These are phyloP conservation scores for Macropis europaea DNA, from an alignment of 2,888 invertebrate genomes.

Conservation along the genomic window DNA sequence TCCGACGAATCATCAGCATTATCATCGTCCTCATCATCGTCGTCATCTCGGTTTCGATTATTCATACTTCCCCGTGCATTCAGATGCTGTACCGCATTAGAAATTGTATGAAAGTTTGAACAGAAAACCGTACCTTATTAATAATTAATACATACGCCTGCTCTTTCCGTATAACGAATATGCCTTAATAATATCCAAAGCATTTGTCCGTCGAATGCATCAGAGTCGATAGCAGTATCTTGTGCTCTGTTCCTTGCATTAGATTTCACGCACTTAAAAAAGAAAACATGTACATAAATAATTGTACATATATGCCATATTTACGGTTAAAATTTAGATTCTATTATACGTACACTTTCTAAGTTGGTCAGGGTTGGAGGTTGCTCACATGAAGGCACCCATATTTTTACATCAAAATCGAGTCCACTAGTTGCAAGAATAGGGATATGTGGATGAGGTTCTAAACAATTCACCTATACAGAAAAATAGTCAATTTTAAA, in stretches of 20 bases:
- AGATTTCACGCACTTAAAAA: slow-evolving; percentile 34
- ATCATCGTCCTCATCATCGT: slow-evolving; percentile 38
- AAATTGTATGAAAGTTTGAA: slow-evolving; percentile 1
- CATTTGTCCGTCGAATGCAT: slow-evolving; percentile 81
- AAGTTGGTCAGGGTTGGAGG: slow-evolving; percentile 52
- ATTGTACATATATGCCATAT: no score
- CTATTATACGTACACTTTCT: slow-evolving; percentile 41
- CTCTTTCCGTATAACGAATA: slow-evolving; percentile 77
- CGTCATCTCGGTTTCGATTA: slow-evolving; percentile 29
- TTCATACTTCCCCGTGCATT: slow-evolving; percentile 4
- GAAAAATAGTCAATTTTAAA: slow-evolving; percentile 16
- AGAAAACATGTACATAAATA: background rate
- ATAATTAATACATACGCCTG: slow-evolving; percentile 57
- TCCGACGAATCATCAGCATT: slow-evolving; percentile 38
- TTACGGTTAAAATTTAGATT: background rate
- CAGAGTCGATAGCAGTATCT: slow-evolving; percentile 54
- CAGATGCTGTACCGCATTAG: slow-evolving; percentile 5
- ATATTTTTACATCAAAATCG: slow-evolving; percentile 95
- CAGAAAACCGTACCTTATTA: background rate
- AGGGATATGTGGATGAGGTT: slow-evolving; percentile 93
- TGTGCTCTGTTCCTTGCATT: slow-evolving; percentile 31
- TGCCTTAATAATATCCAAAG: slow-evolving; percentile 81
- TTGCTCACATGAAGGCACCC: slow-evolving; percentile 88
- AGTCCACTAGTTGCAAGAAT: slow-evolving; percentile 95
- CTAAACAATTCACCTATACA: slow-evolving; percentile 92